Conservation (phyloP, 2,888 invertebrate species). For the Tenthredo livida region DNA sequence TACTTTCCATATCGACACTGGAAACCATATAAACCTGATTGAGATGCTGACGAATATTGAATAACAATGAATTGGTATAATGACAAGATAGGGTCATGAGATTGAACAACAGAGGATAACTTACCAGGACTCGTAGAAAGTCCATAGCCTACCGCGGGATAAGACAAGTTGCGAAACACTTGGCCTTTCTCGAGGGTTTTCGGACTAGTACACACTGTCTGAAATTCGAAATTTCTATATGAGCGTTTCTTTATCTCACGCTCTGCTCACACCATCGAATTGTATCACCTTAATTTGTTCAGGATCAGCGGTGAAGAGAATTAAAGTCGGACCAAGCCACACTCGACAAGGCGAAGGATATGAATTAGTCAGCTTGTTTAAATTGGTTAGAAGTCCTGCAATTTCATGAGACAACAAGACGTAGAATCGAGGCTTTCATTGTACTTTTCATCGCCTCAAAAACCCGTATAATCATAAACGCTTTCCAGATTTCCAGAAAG, state of each 20-base stretch:
- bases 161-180: not conserved
- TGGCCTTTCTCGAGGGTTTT: not conserved
- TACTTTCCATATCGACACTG: too few species aligned
- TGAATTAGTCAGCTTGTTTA: conserved; percentile 56
- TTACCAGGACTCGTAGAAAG: conserved; percentile 66
- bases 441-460: too few species aligned
- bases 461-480: too few species aligned
- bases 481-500: too few species aligned
- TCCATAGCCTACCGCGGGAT: conserved; percentile 57
- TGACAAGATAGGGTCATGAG: not conserved
- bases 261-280: not conserved
- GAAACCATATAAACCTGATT: conserved; percentile 52
- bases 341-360: conserved; percentile 65
- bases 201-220: not conserved
- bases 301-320: conserved; percentile 61
- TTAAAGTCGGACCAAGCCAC: conserved; percentile 63
- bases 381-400: conserved; percentile 61
- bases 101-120: not conserved
- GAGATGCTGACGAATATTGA: not conserved
- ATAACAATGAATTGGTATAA: not conserved
- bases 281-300: conserved; percentile 65
- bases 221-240: not conserved
- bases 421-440: too few species aligned
- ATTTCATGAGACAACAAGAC: too few species aligned
- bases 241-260: not conserved